phyloP scores from a whole-genome alignment of 2,113 vertebrate species.

The Tragelaphus buxtoni region DNA sequence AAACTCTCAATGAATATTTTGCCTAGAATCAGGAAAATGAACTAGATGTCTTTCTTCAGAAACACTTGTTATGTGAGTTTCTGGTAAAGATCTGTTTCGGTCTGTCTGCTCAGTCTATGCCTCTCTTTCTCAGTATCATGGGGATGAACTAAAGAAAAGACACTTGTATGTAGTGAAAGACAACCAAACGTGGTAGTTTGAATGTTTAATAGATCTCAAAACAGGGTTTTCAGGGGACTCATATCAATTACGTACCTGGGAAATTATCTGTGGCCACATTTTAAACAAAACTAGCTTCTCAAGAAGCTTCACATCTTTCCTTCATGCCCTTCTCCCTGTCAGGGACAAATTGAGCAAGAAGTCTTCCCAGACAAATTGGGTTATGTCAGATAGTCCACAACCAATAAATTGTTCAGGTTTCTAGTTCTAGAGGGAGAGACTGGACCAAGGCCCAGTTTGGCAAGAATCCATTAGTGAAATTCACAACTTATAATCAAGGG shows the following conservation, averaged over 20 bases:
- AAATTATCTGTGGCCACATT: neutral
- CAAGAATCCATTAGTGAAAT: slow-evolving; percentile 13
- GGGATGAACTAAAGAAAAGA: slow-evolving; percentile 22
- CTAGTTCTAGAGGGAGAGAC: neutral
- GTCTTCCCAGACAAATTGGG: neutral
- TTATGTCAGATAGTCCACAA: neutral
- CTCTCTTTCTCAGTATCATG: neutral
- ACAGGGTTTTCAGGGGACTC: slow-evolving; percentile 4
- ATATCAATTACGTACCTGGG: neutral
- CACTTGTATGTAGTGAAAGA: neutral
- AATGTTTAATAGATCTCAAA: slow-evolving; percentile 14
- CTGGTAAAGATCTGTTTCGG: neutral
- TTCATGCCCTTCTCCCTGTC: neutral
- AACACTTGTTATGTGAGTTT: slow-evolving; percentile 14
- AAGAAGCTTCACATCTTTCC: neutral
- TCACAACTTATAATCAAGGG: neutral
- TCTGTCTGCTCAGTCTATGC: neutral
- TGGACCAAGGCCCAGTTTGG: slow-evolving; percentile 5
- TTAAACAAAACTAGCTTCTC: slow-evolving; percentile 5
- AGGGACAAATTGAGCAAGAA: neutral
- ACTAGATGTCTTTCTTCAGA: slow-evolving; percentile 35
- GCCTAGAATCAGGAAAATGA: neutral
- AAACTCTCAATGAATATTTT: neutral
- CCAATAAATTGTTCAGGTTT: neutral
- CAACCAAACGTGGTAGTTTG: neutral